These are phyloP conservation scores for Diarsia brunnea DNA, from an alignment of 2,888 invertebrate genomes.

Conservation along the genomic window DNA sequence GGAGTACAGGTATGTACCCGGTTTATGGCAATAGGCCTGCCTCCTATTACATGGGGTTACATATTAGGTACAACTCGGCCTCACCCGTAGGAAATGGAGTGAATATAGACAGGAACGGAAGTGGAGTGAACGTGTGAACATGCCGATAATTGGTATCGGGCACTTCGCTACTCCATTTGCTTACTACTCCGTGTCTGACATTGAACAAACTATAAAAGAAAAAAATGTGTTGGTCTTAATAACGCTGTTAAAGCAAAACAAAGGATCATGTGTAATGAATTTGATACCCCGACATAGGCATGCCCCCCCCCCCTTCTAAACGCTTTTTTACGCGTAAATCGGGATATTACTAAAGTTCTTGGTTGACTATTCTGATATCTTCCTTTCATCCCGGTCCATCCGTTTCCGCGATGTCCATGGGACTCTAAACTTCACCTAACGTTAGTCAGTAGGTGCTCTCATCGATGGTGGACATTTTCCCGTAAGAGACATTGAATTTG, in stretches of 20 bases:
- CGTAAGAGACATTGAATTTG: constrained; percentile 1
- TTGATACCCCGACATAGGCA: background rate
- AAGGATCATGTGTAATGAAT: background rate
- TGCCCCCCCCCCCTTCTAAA: too few species aligned
- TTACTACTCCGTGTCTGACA: background rate
- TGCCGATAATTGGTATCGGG: background rate
- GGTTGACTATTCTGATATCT: constrained; percentile 23
- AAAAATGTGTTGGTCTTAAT: background rate
- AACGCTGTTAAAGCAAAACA: background rate
- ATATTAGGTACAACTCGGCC: background rate
- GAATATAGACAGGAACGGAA: too few species aligned
- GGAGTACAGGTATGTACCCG: background rate
- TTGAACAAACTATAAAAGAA: background rate
- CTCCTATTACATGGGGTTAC: background rate
- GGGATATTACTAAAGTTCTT: constrained; percentile 50
- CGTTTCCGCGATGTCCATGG: constrained; percentile 48
- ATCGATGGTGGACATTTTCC: background rate
- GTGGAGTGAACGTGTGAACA: background rate
- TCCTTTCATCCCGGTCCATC: constrained; percentile 21
- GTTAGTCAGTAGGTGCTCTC: constrained; percentile 65
- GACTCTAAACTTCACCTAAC: constrained; percentile 61
- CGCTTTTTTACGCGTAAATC: background rate
- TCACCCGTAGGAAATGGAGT: background rate
- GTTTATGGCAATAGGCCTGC: background rate
- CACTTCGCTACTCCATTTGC: background rate